phyloP scores from a whole-genome alignment of 2,113 vertebrate genomes.

The Asarcornis scutulata region DNA sequence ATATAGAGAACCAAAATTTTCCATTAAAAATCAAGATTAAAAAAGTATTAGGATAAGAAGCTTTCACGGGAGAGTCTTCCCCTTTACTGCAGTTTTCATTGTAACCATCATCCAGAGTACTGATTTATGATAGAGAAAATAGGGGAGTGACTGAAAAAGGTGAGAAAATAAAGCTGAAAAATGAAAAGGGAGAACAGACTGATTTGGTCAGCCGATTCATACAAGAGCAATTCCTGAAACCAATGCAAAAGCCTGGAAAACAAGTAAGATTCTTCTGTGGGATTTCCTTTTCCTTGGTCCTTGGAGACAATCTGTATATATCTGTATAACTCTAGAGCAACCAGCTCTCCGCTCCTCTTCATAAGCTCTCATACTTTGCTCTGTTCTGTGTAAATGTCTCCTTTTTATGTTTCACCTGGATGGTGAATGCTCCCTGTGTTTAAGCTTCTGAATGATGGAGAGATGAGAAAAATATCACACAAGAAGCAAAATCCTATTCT shows the following conservation, averaged over 20 bases:
- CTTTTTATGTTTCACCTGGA: constrained; percentile 12
- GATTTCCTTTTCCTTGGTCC: constrained; percentile 30
- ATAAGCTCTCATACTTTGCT: not conserved
- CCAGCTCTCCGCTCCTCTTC: not conserved
- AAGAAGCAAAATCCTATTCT: not conserved
- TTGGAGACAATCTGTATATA: not conserved
- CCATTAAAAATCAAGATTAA: not conserved
- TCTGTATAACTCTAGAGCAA: not conserved
- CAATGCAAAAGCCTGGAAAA: constrained; percentile 16
- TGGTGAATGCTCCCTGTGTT: not conserved
- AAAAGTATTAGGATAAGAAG: not conserved
- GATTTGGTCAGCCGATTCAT: constrained; percentile 18
- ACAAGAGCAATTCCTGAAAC: constrained; percentile 1
- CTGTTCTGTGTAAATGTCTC: not conserved
- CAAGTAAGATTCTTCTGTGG: constrained; percentile 17
- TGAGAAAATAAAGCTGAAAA: constrained; percentile 17
- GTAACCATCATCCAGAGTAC: not conserved
- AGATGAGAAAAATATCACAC: not conserved
- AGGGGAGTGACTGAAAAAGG: not conserved
- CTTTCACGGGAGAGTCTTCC: not conserved
- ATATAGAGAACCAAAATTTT: not conserved
- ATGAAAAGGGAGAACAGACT: not conserved
- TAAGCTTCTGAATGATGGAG: not conserved
- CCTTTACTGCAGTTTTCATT: not conserved
- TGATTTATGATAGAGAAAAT: not conserved